Conservation (phyloP, 2,113 vertebrate species). For the Chinchilla lanigera region DNA sequence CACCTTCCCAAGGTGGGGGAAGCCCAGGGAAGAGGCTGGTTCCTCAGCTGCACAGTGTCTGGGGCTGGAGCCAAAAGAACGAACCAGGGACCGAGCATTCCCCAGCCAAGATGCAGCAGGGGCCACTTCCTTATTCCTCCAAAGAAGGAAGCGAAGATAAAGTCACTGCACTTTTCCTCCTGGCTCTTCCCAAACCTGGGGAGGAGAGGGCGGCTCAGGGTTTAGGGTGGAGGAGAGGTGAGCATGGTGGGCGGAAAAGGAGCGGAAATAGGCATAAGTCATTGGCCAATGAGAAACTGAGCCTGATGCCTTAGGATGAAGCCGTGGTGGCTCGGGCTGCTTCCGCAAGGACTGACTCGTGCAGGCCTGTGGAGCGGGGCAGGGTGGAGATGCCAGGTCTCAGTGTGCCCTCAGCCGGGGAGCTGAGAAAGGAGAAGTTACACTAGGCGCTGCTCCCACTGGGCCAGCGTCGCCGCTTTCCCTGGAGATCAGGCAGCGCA, state of each 20-base stretch:
- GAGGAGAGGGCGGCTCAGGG: slow-evolving; percentile 34
- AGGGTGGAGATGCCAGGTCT: background rate
- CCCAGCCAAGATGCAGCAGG: background rate
- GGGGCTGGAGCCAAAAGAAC: background rate
- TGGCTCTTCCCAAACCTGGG: background rate
- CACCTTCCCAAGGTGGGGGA: background rate
- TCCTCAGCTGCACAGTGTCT: background rate
- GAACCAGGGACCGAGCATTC: background rate
- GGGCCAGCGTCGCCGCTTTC: background rate
- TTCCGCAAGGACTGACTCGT: background rate
- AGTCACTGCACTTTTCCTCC: background rate
- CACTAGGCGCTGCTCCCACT: background rate
- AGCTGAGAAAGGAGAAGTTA: background rate
- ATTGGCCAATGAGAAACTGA: background rate
- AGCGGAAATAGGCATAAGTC: background rate
- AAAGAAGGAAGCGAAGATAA: background rate
- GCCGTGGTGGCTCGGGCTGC: background rate
- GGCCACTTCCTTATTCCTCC: background rate
- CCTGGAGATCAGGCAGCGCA: background rate
- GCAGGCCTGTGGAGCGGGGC: background rate
- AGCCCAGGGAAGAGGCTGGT: background rate
- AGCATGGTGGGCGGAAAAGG: background rate
- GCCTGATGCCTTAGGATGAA: background rate
- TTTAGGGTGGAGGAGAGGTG: background rate
- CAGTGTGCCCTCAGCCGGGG: background rate